phyloP scores from a whole-genome alignment of 2,113 vertebrate genomes.

The Nerophis lumbriciformis region DNA sequence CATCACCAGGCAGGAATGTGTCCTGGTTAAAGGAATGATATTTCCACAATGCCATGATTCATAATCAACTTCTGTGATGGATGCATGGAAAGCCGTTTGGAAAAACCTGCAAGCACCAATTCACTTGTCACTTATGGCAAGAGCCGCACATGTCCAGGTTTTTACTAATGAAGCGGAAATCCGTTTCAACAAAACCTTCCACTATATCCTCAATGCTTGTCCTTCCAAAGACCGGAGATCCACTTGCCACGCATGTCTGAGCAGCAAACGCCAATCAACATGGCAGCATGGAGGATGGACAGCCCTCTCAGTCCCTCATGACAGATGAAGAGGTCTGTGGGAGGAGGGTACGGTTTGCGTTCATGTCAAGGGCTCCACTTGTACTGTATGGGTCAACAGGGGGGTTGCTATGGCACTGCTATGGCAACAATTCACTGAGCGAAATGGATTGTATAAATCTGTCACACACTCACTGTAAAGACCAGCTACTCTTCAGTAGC shows the following conservation, averaged over 20 bases:
- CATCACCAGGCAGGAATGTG: constrained; percentile 30
- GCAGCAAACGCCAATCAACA: constrained; percentile 45
- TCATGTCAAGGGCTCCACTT: constrained; percentile 51
- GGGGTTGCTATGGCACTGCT: constrained; percentile 45
- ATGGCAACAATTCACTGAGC: constrained; percentile 44
- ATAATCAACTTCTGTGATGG: constrained; percentile 28
- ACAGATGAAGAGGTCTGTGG: constrained; percentile 43
- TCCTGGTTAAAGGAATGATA: constrained; percentile 24
- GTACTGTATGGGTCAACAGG: constrained; percentile 27
- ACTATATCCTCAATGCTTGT: constrained; percentile 12
- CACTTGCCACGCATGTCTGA: constrained; percentile 21
- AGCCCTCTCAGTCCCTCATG: constrained; percentile 41
- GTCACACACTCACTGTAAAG: neutral
- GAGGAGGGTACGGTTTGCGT: constrained; percentile 30
- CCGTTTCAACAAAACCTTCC: constrained; percentile 14
- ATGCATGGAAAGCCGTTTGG: constrained; percentile 6
- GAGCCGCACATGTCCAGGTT: neutral
- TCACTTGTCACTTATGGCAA: constrained; percentile 9
- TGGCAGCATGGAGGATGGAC: constrained; percentile 43
- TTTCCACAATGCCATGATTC: constrained; percentile 17
- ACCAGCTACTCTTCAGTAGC: neutral
- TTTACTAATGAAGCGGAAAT: neutral
- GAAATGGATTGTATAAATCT: constrained; percentile 30
- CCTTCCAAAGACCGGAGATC: constrained; percentile 24
- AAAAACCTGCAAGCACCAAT: constrained; percentile 5